A percentile compares a stretch with the other conserved stretches of the same genome.
Evolutionary conservation across 2,113 vertebrate species (phyloP).

Genomic region (Hippocampus abdominalis): DNA sequence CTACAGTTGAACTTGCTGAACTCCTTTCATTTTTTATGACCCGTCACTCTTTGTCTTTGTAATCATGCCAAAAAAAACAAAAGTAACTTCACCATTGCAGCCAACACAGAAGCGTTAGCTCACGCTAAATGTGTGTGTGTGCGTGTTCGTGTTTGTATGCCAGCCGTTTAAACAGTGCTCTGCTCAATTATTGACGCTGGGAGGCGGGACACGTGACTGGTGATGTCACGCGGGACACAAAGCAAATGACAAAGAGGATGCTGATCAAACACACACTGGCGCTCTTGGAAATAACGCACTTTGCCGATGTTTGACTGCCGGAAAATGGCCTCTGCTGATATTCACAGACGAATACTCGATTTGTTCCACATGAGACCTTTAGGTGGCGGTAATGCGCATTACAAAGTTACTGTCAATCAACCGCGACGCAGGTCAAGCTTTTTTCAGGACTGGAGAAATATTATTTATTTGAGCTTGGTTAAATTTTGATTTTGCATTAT

Average conservation of each 20-base stretch:
- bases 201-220: conserved; percentile 54
- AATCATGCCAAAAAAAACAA: conserved; percentile 1
- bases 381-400: neutral
- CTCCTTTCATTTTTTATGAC: neutral
- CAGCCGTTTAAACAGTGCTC: conserved; percentile 42
- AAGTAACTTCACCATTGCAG: neutral
- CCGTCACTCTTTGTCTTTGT: neutral
- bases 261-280: conserved; percentile 1
- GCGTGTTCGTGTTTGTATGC: conserved; percentile 9
- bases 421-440: too few relatives aligned
- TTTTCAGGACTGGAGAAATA: too few relatives aligned
- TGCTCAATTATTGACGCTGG: conserved; percentile 67
- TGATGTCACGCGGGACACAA: conserved; percentile 68
- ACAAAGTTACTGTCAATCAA: neutral
- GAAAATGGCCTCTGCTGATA: too few relatives aligned
- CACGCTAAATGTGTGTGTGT: too few relatives aligned
- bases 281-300: neutral
- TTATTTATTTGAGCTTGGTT: too few relatives aligned
- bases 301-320: neutral
- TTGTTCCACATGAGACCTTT: neutral
- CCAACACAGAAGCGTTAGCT: neutral
- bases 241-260: conserved; percentile 58
- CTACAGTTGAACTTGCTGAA: neutral
- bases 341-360: neutral
- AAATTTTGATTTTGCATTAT: too few relatives aligned